These are phyloP conservation scores for Phragmatobia fuliginosa DNA, from an alignment of 2,888 invertebrate genomes.

Conservation along the genomic window DNA sequence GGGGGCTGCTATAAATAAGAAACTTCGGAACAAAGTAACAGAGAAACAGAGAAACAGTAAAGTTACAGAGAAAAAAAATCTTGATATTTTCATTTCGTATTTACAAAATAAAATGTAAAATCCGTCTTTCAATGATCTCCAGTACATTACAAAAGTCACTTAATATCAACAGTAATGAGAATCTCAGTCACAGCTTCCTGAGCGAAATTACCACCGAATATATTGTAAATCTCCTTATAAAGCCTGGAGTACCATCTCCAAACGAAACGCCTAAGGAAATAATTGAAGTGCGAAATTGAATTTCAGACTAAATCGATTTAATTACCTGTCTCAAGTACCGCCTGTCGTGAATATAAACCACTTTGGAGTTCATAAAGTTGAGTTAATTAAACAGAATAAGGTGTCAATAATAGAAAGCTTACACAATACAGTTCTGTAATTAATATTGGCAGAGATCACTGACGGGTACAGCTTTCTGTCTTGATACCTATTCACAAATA, in stretches of 20 bases:
- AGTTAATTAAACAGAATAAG: conserved; percentile 7
- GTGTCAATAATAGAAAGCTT: not conserved
- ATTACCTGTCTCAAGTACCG: conserved; percentile 18
- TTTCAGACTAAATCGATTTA: conserved; percentile 28
- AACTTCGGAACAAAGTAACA: too few species aligned
- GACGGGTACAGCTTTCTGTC: not conserved
- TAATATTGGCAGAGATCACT: not conserved
- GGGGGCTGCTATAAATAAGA: too few species aligned
- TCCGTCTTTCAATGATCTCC: not conserved
- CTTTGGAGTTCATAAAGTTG: conserved; percentile 4
- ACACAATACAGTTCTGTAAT: not conserved
- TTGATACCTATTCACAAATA: not conserved
- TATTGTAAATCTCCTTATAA: conserved; percentile 23
- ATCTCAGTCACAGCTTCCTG: conserved; percentile 14
- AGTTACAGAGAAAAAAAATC: too few species aligned
- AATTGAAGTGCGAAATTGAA: conserved; percentile 30
- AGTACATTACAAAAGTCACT: not conserved
- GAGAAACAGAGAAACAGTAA: too few species aligned
- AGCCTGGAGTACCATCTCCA: conserved; percentile 10
- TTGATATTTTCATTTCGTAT: too few species aligned
- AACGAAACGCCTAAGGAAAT: conserved; percentile 15
- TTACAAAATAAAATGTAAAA: not conserved
- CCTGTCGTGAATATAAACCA: conserved; percentile 15
- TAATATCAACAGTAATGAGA: conserved; percentile 18
- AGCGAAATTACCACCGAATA: conserved; percentile 21